phyloP scores from a whole-genome alignment of 2,113 vertebrate genomes.

The Prunella himalayana region DNA sequence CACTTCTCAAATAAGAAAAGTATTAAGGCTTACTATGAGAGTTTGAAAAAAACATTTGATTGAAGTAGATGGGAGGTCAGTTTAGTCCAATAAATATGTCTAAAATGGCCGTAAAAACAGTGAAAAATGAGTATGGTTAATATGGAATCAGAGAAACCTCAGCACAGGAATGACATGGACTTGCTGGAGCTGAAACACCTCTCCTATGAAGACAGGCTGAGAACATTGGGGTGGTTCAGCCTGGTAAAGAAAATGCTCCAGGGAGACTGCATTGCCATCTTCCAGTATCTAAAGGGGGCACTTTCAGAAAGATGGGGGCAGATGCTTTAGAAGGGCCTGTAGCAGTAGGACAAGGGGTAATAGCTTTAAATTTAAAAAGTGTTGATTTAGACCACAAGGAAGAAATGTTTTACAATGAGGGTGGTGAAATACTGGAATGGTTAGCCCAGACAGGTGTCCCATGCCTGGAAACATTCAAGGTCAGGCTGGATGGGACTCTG shows the following conservation, averaged over 20 bases:
- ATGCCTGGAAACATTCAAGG: neutral
- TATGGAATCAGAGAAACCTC: neutral
- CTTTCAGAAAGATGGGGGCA: neutral
- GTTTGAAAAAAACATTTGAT: neutral
- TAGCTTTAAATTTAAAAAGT: neutral
- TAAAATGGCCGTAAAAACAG: neutral
- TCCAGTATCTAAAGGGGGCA: neutral
- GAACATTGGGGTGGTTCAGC: neutral
- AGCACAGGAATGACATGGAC: neutral
- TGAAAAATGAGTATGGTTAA: neutral
- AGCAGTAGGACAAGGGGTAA: neutral
- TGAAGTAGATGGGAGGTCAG: neutral
- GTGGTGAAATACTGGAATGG: neutral
- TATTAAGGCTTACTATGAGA: neutral
- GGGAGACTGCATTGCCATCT: accelerated
- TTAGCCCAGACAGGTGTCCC: neutral
- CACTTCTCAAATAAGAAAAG: neutral
- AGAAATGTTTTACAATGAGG: neutral
- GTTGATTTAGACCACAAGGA: neutral
- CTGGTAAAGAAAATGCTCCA: neutral
- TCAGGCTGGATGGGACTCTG: neutral
- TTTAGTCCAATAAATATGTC: neutral
- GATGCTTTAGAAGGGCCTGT: neutral
- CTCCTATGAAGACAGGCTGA: neutral
- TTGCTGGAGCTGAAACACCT: neutral